Conservation (phyloP, 2,888 invertebrate genomes). For the Eubasilissa splendida region DNA sequence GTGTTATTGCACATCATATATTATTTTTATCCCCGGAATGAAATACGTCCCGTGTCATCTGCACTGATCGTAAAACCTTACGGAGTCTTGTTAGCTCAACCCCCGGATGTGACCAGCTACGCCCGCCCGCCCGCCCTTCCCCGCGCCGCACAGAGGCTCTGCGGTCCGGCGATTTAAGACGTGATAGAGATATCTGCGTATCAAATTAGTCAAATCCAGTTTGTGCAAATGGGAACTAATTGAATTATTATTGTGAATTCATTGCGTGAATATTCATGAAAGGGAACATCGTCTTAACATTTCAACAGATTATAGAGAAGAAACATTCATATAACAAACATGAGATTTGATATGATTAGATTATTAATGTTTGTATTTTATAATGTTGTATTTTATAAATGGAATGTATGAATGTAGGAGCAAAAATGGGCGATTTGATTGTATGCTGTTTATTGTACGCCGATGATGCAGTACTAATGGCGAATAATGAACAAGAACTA, state of each 20-base stretch:
- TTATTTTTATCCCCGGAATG: constrained; percentile 56
- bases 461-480: too few relatives aligned
- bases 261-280: constrained; percentile 10
- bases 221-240: neutral
- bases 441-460: too few relatives aligned
- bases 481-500: too few relatives aligned
- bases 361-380: too few relatives aligned
- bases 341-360: too few relatives aligned
- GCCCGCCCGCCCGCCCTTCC: neutral
- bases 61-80: constrained; percentile 54
- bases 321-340: too few relatives aligned
- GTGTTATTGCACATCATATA: constrained; percentile 56
- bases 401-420: too few relatives aligned
- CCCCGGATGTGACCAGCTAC: neutral
- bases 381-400: too few relatives aligned
- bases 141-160: neutral
- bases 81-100: constrained; percentile 27
- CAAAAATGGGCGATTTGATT: too few relatives aligned
- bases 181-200: constrained; percentile 9
- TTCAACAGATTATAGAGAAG: too few relatives aligned
- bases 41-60: constrained; percentile 57
- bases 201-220: neutral
- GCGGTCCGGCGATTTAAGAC: constrained; percentile 10
- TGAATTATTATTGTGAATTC: constrained; percentile 1
- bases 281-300: too few relatives aligned